Percentiles rank a stretch among this genome's conserved stretches.
Conservation (phyloP, 35 echinoderm and acorn worm species). For the Patiria miniata region DNA sequence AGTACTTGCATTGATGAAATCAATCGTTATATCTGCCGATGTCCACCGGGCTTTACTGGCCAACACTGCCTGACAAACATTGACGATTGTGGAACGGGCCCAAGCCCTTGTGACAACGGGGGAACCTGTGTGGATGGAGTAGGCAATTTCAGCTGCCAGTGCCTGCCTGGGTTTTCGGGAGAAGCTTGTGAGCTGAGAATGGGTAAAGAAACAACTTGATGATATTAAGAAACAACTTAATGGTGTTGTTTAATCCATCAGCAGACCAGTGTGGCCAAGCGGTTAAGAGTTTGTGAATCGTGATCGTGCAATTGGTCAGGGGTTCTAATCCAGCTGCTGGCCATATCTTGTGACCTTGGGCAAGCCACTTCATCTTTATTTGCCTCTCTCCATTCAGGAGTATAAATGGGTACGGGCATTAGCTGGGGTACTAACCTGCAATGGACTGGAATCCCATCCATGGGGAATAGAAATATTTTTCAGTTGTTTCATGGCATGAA, state of each 20-base stretch:
- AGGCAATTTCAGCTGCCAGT: constrained; percentile 5
- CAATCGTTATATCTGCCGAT: constrained; percentile 12
- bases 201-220: neutral
- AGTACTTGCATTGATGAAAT: constrained; percentile 41
- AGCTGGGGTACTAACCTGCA: too few relatives aligned
- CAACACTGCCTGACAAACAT: constrained; percentile 14
- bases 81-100: constrained; percentile 26
- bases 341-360: too few relatives aligned
- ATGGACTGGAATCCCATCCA: too few relatives aligned
- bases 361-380: too few relatives aligned
- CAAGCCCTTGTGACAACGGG: constrained; percentile 40
- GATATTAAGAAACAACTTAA: neutral
- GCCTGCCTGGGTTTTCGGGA: constrained; percentile 36
- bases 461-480: too few relatives aligned
- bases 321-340: too few relatives aligned
- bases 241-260: neutral
- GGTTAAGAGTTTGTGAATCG: too few relatives aligned
- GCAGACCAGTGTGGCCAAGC: too few relatives aligned
- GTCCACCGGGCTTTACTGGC: constrained; percentile 24
- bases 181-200: constrained; percentile 30
- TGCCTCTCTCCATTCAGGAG: too few relatives aligned
- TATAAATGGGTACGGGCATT: too few relatives aligned
- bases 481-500: too few relatives aligned
- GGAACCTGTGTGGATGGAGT: constrained; percentile 22
- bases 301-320: too few relatives aligned